These are phyloP conservation scores for Sternotherus odoratus DNA, from an alignment of 2,797 vertebrate species.

Conservation along the genomic window DNA sequence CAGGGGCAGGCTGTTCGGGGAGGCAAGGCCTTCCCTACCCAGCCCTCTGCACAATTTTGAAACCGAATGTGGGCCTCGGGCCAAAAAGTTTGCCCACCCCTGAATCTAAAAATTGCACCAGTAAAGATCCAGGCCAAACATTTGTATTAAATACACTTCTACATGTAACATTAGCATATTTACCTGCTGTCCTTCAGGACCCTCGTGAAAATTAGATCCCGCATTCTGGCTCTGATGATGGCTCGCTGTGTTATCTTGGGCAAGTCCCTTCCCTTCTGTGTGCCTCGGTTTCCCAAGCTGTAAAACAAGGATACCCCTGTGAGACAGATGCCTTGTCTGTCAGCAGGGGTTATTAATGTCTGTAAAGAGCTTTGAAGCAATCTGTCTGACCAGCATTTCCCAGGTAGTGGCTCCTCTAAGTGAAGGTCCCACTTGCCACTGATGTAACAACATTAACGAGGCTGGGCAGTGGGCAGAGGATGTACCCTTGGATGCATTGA, in stretches of 20 bases:
- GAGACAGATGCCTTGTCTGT: neutral
- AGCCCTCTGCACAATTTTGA: no score
- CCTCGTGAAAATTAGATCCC: neutral
- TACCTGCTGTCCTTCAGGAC: neutral
- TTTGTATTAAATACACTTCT: neutral
- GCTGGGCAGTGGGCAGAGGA: neutral
- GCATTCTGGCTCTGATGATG: neutral
- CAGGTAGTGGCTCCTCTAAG: neutral
- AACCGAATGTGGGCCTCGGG: no score
- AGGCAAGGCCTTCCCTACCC: no score
- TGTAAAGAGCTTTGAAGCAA: neutral
- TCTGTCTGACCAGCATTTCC: neutral
- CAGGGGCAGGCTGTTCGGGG: no score
- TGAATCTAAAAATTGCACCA: neutral
- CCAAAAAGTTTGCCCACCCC: no score
- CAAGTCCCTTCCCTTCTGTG: rapidly evolving
- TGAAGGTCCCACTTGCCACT: neutral
- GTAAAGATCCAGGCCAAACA: neutral
- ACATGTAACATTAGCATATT: neutral
- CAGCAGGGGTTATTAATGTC: neutral
- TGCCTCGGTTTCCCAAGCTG: neutral
- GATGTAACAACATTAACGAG: rapidly evolving
- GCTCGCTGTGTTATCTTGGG: neutral
- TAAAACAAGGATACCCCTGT: rapidly evolving
- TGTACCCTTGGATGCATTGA: neutral